These are phyloP conservation scores for Hipposideros larvatus DNA, from an alignment of 2,797 vertebrate genomes.

Conservation along the genomic window DNA sequence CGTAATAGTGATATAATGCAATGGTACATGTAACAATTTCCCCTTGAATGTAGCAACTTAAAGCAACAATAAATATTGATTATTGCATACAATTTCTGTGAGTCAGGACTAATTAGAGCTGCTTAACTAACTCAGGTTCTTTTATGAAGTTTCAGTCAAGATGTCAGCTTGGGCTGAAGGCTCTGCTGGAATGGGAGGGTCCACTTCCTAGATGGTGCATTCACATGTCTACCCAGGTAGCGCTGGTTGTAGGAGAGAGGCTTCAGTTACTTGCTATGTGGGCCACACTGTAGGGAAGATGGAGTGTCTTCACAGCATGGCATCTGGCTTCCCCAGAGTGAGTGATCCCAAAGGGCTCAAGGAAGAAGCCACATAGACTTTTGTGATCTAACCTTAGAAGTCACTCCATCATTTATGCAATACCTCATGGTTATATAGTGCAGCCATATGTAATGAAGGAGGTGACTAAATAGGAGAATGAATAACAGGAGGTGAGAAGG, in stretches of 20 bases:
- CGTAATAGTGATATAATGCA: neutral
- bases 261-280: neutral
- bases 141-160: neutral
- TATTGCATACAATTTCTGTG: neutral
- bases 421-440: neutral
- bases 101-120: neutral
- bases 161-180: neutral
- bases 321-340: neutral
- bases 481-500: neutral
- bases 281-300: rapidly evolving
- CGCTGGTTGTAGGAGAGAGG: neutral
- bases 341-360: neutral
- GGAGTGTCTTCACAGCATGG: neutral
- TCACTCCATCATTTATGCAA: neutral
- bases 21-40: neutral
- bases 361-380: neutral
- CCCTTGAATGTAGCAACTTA: neutral
- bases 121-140: neutral
- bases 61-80: neutral
- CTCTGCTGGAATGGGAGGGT: neutral
- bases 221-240: neutral
- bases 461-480: neutral
- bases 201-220: neutral
- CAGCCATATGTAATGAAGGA: neutral
- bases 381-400: neutral